Percentiles rank a stretch among this genome's conserved stretches.
phyloP scores from a whole-genome alignment of 2,888 invertebrate species.

The Galeruca laticollis region DNA sequence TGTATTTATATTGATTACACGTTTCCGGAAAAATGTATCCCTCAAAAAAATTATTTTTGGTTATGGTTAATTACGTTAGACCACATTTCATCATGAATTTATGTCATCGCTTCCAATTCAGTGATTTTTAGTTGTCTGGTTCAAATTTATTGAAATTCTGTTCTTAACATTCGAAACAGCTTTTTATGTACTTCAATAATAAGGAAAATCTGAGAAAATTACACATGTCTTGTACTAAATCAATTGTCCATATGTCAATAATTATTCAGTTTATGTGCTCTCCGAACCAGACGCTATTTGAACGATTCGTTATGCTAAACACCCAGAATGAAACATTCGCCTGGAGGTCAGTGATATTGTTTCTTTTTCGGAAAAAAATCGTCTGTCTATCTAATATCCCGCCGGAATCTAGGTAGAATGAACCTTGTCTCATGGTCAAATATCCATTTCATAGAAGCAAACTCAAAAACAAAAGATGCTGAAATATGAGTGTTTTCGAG shows the following conservation, averaged over 20 bases:
- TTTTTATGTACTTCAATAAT: no score
- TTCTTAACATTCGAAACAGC: no score
- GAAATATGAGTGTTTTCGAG: neutral
- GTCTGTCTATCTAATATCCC: neutral
- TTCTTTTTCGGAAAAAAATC: neutral
- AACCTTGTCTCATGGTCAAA: neutral
- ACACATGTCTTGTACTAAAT: no score
- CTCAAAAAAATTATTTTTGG: no score
- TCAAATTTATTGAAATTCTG: no score
- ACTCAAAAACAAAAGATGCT: conserved; percentile 2
- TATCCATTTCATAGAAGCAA: neutral
- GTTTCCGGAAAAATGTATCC: no score
- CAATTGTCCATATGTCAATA: neutral
- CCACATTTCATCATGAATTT: no score
- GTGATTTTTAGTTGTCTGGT: no score
- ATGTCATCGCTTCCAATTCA: no score
- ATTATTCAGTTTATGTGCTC: neutral
- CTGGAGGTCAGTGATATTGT: conserved; percentile 3
- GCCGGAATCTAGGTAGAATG: neutral
- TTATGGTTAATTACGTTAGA: no score
- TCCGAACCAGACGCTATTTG: neutral
- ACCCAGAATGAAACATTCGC: neutral
- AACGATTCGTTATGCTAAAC: neutral
- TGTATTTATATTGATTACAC: no score
- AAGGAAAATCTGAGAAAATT: no score